These are phyloP conservation scores for Macrotis lagotis DNA, from an alignment of 2,113 vertebrate genomes.

Conservation along the genomic window DNA sequence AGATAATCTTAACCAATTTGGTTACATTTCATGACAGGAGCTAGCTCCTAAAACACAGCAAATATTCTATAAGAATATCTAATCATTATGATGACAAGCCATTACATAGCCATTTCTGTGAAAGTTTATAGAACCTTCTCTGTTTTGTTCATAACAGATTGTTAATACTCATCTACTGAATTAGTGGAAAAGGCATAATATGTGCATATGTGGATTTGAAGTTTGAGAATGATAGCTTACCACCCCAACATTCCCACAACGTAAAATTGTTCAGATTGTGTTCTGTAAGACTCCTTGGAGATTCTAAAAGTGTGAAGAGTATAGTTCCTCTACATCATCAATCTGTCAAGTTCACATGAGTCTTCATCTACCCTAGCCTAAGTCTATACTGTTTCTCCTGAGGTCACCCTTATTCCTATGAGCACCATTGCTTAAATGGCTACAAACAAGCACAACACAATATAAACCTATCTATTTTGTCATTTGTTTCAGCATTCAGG, in stretches of 20 bases:
- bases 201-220: neutral
- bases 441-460: neutral
- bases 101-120: too few relatives aligned
- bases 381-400: neutral
- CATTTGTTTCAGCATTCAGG: neutral
- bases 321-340: neutral
- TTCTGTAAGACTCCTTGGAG: neutral
- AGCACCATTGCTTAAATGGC: neutral
- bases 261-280: neutral
- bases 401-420: neutral
- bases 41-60: neutral
- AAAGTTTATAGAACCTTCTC: too few relatives aligned
- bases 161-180: too few relatives aligned
- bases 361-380: neutral
- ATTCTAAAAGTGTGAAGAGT: neutral
- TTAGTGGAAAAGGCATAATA: too few relatives aligned
- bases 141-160: too few relatives aligned
- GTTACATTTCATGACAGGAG: neutral
- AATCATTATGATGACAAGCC: too few relatives aligned
- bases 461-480: neutral
- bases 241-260: neutral
- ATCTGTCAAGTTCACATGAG: neutral
- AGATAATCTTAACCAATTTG: neutral
- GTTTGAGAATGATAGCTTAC: neutral
- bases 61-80: too few relatives aligned